Evolutionary conservation across 2,888 invertebrate species (phyloP).

Genomic region (Yponomeuta plumbellus): DNA sequence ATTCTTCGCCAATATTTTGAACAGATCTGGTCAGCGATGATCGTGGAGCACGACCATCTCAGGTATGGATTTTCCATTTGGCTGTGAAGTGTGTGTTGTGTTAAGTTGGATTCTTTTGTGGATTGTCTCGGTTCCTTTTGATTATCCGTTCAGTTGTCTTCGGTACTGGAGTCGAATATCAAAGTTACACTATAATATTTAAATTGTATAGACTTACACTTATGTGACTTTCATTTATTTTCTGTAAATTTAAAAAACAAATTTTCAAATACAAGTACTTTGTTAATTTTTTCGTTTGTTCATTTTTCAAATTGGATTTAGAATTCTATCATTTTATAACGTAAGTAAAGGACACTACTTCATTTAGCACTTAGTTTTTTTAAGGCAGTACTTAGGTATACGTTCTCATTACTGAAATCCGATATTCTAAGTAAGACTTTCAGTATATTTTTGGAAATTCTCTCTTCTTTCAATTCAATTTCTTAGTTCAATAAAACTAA

Average conservation of each 20-base stretch:
- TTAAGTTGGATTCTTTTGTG: constrained; percentile 3
- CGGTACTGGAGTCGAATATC: neutral
- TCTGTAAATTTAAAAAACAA: neutral
- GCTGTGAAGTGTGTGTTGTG: constrained; percentile 14
- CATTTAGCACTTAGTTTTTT: no score
- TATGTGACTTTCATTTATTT: neutral
- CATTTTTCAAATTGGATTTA: no score
- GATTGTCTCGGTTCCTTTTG: constrained; percentile 15
- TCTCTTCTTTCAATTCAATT: no score
- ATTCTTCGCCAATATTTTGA: constrained; percentile 53
- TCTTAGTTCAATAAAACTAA: neutral
- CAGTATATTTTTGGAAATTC: no score
- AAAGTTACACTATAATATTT: neutral
- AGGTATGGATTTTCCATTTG: constrained; percentile 49
- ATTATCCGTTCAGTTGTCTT: neutral
- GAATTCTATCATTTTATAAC: no score
- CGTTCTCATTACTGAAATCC: no score
- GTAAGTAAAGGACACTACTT: no score
- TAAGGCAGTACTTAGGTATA: no score
- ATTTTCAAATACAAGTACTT: no score
- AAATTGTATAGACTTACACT: neutral
- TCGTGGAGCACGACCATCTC: constrained; percentile 73
- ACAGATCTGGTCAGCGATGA: constrained; percentile 70
- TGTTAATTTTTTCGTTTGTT: no score
- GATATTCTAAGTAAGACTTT: no score